Evolutionary conservation across 1,140 invertebrate species (phyloP).

Genomic region (Anastatus disparis): DNA sequence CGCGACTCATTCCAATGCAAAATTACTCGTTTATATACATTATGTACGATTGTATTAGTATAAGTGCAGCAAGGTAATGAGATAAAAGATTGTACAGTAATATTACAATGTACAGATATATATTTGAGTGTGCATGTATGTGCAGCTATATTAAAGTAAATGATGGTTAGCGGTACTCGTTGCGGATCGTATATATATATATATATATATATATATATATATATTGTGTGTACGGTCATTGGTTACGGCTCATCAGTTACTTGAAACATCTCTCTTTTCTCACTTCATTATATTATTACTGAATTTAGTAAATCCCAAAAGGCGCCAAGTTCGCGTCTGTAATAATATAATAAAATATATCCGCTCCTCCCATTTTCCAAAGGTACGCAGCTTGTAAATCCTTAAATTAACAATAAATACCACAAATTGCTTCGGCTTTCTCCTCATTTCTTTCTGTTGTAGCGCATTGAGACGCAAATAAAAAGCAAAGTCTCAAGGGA

Average conservation of each 20-base stretch:
- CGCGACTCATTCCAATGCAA: constrained; percentile 15
- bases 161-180: constrained; percentile 62
- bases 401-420: constrained; percentile 58
- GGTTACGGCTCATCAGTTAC: constrained; percentile 63
- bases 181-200: constrained; percentile 62
- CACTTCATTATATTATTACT: no score
- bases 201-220: no score
- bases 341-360: no score
- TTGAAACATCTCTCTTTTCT: constrained; percentile 51
- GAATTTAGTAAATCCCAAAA: constrained; percentile 52
- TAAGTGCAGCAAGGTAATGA: no score
- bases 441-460: neutral
- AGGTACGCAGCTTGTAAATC: constrained; percentile 44
- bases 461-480: constrained; percentile 35
- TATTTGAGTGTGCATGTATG: no score
- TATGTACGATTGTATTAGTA: no score
- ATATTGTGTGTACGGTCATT: constrained; percentile 60
- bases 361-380: constrained; percentile 45
- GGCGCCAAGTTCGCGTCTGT: constrained; percentile 51
- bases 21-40: no score
- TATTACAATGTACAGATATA: no score
- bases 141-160: constrained; percentile 49
- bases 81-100: no score
- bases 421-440: constrained; percentile 52
- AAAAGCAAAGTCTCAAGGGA: constrained; percentile 44